Percentiles rank a stretch among this genome's conserved stretches.
phyloP scores from a whole-genome alignment of 2,113 vertebrate genomes.

The Cochlearius cochlearius region DNA sequence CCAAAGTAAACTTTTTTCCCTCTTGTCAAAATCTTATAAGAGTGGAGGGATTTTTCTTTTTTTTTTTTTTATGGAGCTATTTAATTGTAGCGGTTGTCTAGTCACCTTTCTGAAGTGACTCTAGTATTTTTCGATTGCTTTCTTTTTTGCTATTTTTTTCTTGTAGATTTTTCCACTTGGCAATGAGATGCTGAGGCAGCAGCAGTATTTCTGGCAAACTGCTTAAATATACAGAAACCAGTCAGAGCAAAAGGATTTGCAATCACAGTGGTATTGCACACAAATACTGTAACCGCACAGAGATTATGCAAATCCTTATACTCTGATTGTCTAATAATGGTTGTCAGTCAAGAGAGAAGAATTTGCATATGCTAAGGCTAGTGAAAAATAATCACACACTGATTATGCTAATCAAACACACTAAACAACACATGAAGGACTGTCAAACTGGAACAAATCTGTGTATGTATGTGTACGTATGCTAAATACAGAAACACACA shows the following conservation, averaged over 20 bases:
- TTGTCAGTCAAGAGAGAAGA: slow-evolving; percentile 57
- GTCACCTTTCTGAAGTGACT: neutral
- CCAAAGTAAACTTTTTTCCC: neutral
- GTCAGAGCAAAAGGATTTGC: slow-evolving; percentile 39
- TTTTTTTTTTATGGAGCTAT: neutral
- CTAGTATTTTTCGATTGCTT: neutral
- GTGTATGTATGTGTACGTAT: neutral
- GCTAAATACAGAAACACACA: neutral
- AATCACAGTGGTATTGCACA: slow-evolving; percentile 8
- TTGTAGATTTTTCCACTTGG: neutral
- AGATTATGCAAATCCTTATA: slow-evolving; percentile 57
- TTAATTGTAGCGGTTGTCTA: neutral
- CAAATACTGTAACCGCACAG: slow-evolving; percentile 33
- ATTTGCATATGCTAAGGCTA: slow-evolving; percentile 57
- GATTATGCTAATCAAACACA: slow-evolving; percentile 51
- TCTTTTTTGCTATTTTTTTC: neutral
- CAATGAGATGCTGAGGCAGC: slow-evolving; percentile 35
- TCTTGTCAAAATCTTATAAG: neutral
- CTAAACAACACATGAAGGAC: slow-evolving; percentile 29
- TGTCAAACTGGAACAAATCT: slow-evolving; percentile 52
- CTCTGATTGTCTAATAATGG: slow-evolving; percentile 57
- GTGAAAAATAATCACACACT: slow-evolving; percentile 46
- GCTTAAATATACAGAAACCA: slow-evolving; percentile 38
- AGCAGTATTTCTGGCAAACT: slow-evolving; percentile 19
- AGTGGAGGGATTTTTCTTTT: neutral